Evolutionary conservation across 2,888 invertebrate species (phyloP), one percentile per base, ranked within the genome.

Genomic region (Rhamnusium bicolor): DNA sequence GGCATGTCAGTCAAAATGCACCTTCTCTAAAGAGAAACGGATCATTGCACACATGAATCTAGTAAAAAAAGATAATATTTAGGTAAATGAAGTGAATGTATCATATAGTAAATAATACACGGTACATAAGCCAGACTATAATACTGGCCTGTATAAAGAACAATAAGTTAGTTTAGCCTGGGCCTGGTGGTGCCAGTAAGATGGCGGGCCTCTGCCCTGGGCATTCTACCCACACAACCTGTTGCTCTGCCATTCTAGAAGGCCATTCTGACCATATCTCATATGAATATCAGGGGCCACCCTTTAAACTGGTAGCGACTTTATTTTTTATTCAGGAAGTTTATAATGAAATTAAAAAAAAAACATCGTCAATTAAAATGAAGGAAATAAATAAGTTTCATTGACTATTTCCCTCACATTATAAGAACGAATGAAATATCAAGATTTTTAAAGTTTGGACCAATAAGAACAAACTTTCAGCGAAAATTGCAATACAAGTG

Each of bases 221-320:
- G 65, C 65, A 32, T 10, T 32, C 72, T 69, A 69, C 73, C 73
- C 69, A 73, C 73, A 73, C 73, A 68, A 69, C 73, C 69, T 69
- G 69, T 65, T 69, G 69, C 73, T 58, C 53, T 54, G 47, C 56
- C 60, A 69, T 60, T 69, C 65, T 69, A 61, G 63, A 69, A 69
- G 60, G 65, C 56, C 66, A 40, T 61, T 53, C 27, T 49, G 56
- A 61, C 61, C 61, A 40, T 69, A 69, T 69, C 63, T 72, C 65
- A 72, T 72, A 63, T 51, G 32, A 65, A 53, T 65, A 65, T 65
- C 53, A 32, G 18, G 53, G 27, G 29, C 16, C n/a, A 40, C 29
- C 4, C 6, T 27, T 32, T 1, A 6, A 10, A 14, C 24, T 53
- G 65, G 65, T 65, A 65, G 65, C 65, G 65, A 65, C 65, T 27